Percentiles rank a stretch among this genome's conserved stretches.
These are phyloP conservation scores for Caranx ignobilis DNA, from an alignment of 2,113 vertebrate species.

Conservation along the genomic window DNA sequence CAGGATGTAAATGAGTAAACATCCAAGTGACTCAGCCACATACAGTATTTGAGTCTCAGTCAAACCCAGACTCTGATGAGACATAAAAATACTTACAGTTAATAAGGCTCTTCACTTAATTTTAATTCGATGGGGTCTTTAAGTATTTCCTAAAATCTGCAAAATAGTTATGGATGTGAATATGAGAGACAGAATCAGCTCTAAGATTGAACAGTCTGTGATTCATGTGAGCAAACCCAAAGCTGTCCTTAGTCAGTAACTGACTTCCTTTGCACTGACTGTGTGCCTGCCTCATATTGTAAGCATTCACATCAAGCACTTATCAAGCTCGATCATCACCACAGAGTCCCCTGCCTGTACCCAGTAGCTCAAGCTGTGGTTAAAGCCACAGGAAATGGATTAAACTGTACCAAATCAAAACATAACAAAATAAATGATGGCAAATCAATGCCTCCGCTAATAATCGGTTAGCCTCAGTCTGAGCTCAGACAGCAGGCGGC, in stretches of 20 bases:
- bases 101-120: no score
- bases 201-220: not conserved
- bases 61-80: no score
- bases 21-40: no score
- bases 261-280: not conserved
- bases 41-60: no score
- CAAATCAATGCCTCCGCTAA: constrained; percentile 43
- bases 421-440: constrained; percentile 34
- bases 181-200: no score
- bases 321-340: constrained; percentile 20
- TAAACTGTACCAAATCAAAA: constrained; percentile 29
- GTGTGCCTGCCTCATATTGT: not conserved
- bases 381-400: constrained; percentile 37
- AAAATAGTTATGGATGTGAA: constrained; percentile 5
- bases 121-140: no score
- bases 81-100: no score
- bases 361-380: constrained; percentile 6
- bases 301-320: constrained; percentile 26
- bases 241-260: not conserved
- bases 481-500: constrained; percentile 29
- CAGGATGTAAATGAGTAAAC: no score
- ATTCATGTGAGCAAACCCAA: constrained; percentile 13
- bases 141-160: not conserved
- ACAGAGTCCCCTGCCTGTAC: not conserved
- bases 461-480: constrained; percentile 14